These are phyloP conservation scores for Caenorhabditis doughertyi DNA, from an alignment of 2,888 invertebrate species.

Conservation along the genomic window DNA sequence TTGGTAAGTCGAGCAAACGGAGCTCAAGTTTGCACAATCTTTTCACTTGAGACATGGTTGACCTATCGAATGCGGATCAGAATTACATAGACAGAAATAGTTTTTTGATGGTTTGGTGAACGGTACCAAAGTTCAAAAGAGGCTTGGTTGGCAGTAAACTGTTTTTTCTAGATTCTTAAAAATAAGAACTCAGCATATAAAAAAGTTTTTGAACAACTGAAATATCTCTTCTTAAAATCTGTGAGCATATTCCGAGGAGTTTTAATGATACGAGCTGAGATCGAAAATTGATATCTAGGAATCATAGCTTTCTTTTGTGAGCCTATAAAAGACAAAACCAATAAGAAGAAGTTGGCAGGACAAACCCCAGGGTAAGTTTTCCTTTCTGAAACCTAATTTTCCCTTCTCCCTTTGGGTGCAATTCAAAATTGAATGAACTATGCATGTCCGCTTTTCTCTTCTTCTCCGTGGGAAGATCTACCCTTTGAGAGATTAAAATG, in stretches of 20 bases:
- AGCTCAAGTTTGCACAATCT: conserved; percentile 38
- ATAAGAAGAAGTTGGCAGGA: conserved; percentile 13
- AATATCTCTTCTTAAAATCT: no score
- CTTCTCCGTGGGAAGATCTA: background rate
- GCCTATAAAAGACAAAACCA: conserved; percentile 15
- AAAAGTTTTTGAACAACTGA: no score
- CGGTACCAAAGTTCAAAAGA: background rate
- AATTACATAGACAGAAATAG: conserved; percentile 5
- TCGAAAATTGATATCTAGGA: no score
- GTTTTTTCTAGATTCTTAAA: no score
- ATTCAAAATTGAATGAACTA: conserved; percentile 55
- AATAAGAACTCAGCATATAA: no score
- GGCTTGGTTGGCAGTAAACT: no score
- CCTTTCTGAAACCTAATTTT: conserved; percentile 49
- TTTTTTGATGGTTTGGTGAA: background rate
- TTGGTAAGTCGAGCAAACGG: conserved; percentile 28
- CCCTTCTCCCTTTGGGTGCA: conserved; percentile 36
- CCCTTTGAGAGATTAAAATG: conserved; percentile 23
- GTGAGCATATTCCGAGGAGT: no score
- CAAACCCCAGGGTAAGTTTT: conserved; percentile 1
- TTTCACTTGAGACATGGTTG: conserved; percentile 44
- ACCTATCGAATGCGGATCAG: conserved; percentile 34
- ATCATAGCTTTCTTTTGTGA: no score
- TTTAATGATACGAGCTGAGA: no score
- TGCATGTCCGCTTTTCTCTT: conserved; percentile 9